A percentile compares a stretch with the other conserved stretches of the same genome.
Conservation (phyloP, 2,113 vertebrate species). For the Pelecanus crispus region DNA sequence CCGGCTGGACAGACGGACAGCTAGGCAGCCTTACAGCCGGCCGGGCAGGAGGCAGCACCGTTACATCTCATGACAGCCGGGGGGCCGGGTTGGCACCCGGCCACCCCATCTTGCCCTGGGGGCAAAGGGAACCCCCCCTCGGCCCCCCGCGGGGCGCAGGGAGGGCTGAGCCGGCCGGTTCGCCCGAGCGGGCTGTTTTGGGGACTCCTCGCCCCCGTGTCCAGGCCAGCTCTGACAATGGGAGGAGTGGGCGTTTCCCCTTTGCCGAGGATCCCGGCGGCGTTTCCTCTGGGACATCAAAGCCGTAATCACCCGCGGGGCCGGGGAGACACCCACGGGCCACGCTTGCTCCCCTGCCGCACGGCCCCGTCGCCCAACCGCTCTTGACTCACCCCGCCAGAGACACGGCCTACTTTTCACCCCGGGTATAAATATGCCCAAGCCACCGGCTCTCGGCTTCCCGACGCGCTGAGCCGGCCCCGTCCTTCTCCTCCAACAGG, state of each 20-base stretch:
- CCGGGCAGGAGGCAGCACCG: background rate
- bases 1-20: background rate
- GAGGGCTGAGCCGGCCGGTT: background rate
- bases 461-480: background rate
- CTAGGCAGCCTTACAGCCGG: too few species aligned
- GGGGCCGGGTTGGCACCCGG: background rate
- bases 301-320: background rate
- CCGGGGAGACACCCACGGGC: background rate
- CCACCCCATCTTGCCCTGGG: background rate
- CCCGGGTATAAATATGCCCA: background rate
- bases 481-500: background rate
- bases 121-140: too few species aligned
- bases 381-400: background rate
- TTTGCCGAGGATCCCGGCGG: background rate
- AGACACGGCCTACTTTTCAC: background rate
- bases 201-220: background rate
- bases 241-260: background rate
- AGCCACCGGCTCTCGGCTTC: background rate
- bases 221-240: background rate
- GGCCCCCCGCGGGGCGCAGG: too few species aligned
- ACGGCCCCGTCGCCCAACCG: background rate
- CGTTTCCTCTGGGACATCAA: background rate
- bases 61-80: background rate
- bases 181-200: background rate
- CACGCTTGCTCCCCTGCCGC: background rate